Percentiles rank a stretch among this genome's conserved stretches.
phyloP scores from a whole-genome alignment of 2,797 vertebrate genomes.

The Melanotaenia boesemani region DNA sequence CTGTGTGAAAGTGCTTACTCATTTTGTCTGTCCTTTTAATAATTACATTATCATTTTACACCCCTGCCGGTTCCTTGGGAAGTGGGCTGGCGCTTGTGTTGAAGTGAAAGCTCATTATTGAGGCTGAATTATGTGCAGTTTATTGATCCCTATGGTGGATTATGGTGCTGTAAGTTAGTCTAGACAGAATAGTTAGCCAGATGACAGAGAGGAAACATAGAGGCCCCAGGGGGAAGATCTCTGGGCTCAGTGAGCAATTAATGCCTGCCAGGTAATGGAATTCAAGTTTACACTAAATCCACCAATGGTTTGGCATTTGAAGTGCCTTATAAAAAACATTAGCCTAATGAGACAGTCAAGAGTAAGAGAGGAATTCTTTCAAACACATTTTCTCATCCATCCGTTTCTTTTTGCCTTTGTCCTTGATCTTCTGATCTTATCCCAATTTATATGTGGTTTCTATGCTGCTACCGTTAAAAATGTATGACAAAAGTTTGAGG shows the following conservation, averaged over 20 bases:
- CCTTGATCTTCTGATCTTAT: constrained; percentile 34
- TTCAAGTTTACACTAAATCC: constrained; percentile 99
- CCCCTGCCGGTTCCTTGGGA: constrained; percentile 91
- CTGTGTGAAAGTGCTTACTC: constrained; percentile 92
- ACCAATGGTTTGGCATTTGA: constrained; percentile 97
- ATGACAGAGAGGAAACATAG: constrained; percentile 99
- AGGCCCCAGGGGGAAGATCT: constrained; percentile 96
- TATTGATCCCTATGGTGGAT: constrained; percentile 99
- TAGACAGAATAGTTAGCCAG: constrained; percentile 99
- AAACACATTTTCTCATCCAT: constrained; percentile 35
- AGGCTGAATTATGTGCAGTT: constrained; percentile 99
- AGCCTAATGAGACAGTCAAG: constrained; percentile 96
- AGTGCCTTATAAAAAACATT: constrained; percentile 98
- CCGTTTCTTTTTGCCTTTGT: constrained; percentile 28
- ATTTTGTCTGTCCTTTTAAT: constrained; percentile 99
- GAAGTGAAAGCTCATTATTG: constrained; percentile 99
- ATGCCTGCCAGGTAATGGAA: constrained; percentile 99
- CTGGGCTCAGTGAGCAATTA: constrained; percentile 97
- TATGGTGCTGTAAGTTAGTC: constrained; percentile 99
- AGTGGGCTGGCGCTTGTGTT: constrained; percentile 97
- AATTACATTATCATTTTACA: constrained; percentile 99
- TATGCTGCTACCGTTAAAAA: constrained; percentile 61
- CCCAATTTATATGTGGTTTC: constrained; percentile 11
- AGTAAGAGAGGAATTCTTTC: constrained; percentile 80
- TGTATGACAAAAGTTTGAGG: constrained; percentile 20